A percentile compares a stretch with the other conserved stretches of the same genome.
phyloP scores from a whole-genome alignment of 2,888 invertebrate species.

The Branchellion lobata region DNA sequence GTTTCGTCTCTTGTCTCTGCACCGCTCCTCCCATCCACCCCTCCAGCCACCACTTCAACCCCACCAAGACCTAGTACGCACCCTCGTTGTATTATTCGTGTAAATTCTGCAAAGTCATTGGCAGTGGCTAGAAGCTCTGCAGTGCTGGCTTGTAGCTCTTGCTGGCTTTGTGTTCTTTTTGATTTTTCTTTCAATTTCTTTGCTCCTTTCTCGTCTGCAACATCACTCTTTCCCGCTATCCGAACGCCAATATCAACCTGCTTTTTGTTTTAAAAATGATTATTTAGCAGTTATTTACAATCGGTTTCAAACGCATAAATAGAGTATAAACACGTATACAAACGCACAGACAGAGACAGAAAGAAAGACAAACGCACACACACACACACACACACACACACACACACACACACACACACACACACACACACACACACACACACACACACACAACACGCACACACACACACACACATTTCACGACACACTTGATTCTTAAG shows the following conservation, averaged over 20 bases:
- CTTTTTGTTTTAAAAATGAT: too few relatives aligned
- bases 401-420: constrained; percentile 17
- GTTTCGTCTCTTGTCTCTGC: constrained; percentile 61
- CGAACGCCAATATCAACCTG: too few relatives aligned
- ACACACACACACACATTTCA: too few relatives aligned
- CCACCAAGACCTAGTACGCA: neutral
- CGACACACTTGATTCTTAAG: too few relatives aligned
- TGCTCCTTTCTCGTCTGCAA: neutral
- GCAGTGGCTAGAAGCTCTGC: too few relatives aligned
- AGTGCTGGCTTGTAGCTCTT: neutral
- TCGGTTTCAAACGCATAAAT: too few relatives aligned
- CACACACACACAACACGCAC: neutral
- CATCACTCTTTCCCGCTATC: neutral
- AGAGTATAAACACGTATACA: neutral
- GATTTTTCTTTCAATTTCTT: neutral
- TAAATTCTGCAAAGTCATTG: too few relatives aligned
- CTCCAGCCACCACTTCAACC: constrained; percentile 16
- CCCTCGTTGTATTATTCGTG: neutral
- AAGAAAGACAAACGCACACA: neutral
- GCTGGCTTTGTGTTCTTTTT: neutral
- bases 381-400: constrained; percentile 17
- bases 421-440: constrained; percentile 15
- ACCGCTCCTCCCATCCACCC: constrained; percentile 47
- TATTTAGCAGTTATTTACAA: too few relatives aligned
- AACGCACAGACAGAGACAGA: neutral